These are phyloP conservation scores for Amblyjoppa fuscipennis DNA, from an alignment of 2,888 invertebrate genomes.

Conservation along the genomic window DNA sequence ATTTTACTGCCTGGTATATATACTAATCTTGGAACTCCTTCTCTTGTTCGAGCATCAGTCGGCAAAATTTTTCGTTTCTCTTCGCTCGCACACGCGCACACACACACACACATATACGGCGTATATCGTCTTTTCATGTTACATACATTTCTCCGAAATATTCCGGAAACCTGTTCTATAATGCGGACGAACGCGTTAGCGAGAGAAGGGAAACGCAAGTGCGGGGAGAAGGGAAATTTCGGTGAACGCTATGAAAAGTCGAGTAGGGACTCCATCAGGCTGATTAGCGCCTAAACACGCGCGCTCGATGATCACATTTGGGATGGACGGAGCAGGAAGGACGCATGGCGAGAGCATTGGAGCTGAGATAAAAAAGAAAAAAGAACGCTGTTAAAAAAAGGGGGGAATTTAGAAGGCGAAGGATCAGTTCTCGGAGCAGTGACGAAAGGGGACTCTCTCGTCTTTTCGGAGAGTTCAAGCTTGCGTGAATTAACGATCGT, in stretches of 20 bases:
- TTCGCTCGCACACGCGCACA: not conserved
- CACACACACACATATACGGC: not conserved
- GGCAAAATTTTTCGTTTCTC: slow-evolving; percentile 46
- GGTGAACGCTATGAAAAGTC: slow-evolving; percentile 46
- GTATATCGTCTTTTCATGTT: slow-evolving; percentile 39
- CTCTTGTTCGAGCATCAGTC: slow-evolving; percentile 38
- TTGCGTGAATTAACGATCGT: slow-evolving; percentile 40
- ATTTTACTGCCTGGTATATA: slow-evolving; percentile 60
- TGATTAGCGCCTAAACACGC: slow-evolving; percentile 81
- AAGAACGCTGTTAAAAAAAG: slow-evolving; percentile 35
- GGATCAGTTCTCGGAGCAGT: slow-evolving; percentile 15
- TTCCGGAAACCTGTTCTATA: slow-evolving; percentile 67
- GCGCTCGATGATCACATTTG: slow-evolving; percentile 79
- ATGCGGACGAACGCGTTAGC: slow-evolving; percentile 15
- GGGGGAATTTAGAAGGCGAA: slow-evolving; percentile 22
- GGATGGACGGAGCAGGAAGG: slow-evolving; percentile 62
- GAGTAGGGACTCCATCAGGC: slow-evolving; percentile 77
- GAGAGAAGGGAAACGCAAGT: slow-evolving; percentile 20
- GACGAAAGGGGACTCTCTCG: slow-evolving; percentile 39
- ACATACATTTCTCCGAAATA: slow-evolving; percentile 60
- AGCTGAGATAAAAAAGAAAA: slow-evolving; percentile 21
- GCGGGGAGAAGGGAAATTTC: slow-evolving; percentile 24
- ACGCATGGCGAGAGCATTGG: slow-evolving; percentile 27
- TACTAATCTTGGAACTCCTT: slow-evolving; percentile 43
- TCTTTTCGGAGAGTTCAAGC: slow-evolving; percentile 47